Evolutionary conservation across 2,797 vertebrate genomes (phyloP).

Genomic region (Semaprochilodus insignis): DNA sequence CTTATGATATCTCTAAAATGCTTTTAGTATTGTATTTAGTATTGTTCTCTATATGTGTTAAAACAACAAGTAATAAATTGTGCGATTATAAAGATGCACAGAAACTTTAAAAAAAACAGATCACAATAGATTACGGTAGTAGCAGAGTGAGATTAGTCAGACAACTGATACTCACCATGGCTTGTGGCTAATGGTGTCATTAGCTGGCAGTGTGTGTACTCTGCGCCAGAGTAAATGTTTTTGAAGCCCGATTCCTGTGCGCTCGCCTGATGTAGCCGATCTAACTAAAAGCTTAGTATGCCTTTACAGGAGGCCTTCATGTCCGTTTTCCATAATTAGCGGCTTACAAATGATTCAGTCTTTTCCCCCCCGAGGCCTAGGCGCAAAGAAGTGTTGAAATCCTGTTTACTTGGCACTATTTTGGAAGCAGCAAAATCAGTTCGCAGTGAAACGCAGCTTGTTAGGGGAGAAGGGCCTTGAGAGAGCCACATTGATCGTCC

Average conservation of each 20-base stretch:
- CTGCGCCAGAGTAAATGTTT: slow-evolving; percentile 38
- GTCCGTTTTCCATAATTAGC: slow-evolving; percentile 52
- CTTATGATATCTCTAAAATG: too few relatives aligned
- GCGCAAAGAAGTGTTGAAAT: slow-evolving; percentile 39
- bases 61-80: background rate
- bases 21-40: too few relatives aligned
- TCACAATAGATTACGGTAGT: slow-evolving; percentile 5
- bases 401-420: slow-evolving; percentile 59
- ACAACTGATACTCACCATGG: background rate
- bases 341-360: slow-evolving; percentile 49
- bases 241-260: slow-evolving; percentile 18
- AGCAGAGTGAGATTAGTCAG: background rate
- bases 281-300: slow-evolving; percentile 27
- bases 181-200: background rate
- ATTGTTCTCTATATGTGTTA: background rate
- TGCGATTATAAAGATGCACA: background rate
- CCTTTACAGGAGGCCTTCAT: slow-evolving; percentile 19
- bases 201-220: background rate
- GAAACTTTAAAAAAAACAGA: background rate
- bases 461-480: slow-evolving; percentile 36
- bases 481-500: slow-evolving; percentile 34
- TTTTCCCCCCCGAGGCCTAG: slow-evolving; percentile 24
- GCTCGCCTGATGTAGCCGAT: slow-evolving; percentile 13
- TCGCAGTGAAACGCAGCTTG: slow-evolving; percentile 58
- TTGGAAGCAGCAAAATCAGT: slow-evolving; percentile 55